Evolutionary conservation across 2,113 vertebrate genomes (phyloP), one percentile per base, ranked within the genome.

Genomic region (Puffinus mauretanicus): DNA sequence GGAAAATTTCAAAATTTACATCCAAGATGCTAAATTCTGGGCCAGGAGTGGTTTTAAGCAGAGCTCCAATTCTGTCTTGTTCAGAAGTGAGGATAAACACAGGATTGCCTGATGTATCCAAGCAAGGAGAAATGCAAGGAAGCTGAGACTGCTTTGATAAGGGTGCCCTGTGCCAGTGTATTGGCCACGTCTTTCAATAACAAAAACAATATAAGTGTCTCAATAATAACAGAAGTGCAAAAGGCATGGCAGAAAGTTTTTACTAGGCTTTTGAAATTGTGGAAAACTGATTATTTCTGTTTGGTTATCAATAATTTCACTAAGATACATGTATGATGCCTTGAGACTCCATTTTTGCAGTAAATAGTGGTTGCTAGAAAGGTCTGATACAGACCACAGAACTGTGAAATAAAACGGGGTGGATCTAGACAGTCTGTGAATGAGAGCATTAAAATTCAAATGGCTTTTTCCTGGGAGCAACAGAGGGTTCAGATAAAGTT

Each of bases 401-500:
- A 85, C 91, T 94, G 94, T 94, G 94, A 97, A 97, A 95, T 95
- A 91, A 87, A 94, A 82, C 54, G 62, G 78, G 54, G 75, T 87
- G 92, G 61, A 90, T 94, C 88, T 92, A 96, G 94, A 93, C 88
- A 94, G 81, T 82, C 75, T 95, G 91, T 90, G 94, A 97, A 94
- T 60, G 40, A 82, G 73, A 91, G 51, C 78, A 94, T 95, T 97
- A 95, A 89, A 91, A 97, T 96, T 93, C 95, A 96, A 94, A 94
- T 85, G 66, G 66, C 54, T 70, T 91, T 95, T 96, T 87, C 46
- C 89, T 93, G 75, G 58, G 91, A 97, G 86, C 73, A 91, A 76
- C 75, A 93, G 86, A 94, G 70, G 58, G 84, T 96, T 97, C 94
- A 97, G 91, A 70, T 26, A 88, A 95, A 97, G 88, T 96, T 94